A percentile compares a stretch with the other conserved stretches of the same genome.
These are phyloP conservation scores for Arion vulgaris DNA, from an alignment of 1,140 invertebrate species.

Conservation along the genomic window DNA sequence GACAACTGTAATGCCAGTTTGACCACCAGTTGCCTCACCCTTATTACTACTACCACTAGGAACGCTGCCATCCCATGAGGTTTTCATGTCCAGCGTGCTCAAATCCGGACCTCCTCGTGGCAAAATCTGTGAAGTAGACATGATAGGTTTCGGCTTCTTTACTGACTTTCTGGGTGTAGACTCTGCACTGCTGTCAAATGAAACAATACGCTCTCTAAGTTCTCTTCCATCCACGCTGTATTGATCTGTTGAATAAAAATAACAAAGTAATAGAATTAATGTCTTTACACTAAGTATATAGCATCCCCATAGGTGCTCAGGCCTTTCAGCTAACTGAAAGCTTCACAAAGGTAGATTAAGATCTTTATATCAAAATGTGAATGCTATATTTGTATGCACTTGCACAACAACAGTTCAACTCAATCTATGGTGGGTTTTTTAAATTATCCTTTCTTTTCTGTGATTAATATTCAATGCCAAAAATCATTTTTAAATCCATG, in stretches of 20 bases:
- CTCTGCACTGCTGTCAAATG: slow-evolving; percentile 38
- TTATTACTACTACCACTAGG: slow-evolving; percentile 6
- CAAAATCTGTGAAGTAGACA: neutral
- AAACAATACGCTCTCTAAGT: neutral
- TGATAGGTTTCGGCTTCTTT: neutral
- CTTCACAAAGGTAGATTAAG: too few relatives aligned
- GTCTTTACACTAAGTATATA: neutral
- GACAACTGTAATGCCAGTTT: slow-evolving; percentile 10
- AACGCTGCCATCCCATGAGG: slow-evolving; percentile 32
- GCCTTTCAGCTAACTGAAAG: too few relatives aligned
- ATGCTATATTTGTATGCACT: too few relatives aligned
- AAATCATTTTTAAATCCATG: too few relatives aligned
- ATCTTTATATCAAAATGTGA: too few relatives aligned
- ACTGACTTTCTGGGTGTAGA: slow-evolving; percentile 19
- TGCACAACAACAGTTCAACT: too few relatives aligned
- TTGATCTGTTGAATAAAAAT: neutral
- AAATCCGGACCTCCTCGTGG: slow-evolving; percentile 5
- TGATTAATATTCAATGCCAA: too few relatives aligned
- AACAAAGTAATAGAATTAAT: neutral
- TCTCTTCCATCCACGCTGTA: neutral
- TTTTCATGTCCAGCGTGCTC: slow-evolving; percentile 37
- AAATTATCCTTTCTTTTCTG: too few relatives aligned
- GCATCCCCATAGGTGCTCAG: too few relatives aligned
- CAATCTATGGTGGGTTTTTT: too few relatives aligned
- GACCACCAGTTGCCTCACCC: slow-evolving; percentile 34